Conservation (phyloP, 2,797 vertebrate species). For the Intellagama lesueurii region DNA sequence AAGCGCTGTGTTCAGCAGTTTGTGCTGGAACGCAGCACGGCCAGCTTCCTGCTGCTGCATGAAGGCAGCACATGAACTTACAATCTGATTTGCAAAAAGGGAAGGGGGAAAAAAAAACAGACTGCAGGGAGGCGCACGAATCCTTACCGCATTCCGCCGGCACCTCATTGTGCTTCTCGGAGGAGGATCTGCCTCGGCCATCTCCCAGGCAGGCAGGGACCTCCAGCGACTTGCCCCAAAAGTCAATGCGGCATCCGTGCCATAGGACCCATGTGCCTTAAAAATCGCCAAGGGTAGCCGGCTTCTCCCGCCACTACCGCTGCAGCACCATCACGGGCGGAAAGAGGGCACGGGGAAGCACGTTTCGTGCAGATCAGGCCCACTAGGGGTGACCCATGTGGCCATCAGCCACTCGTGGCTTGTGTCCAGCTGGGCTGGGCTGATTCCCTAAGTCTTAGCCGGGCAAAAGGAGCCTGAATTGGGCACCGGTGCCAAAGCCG, state of each 20-base stretch:
- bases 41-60: constrained; percentile 19
- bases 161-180: constrained; percentile 82
- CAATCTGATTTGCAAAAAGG: constrained; percentile 48
- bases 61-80: constrained; percentile 77
- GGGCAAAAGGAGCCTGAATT: constrained; percentile 31
- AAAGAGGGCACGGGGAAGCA: background rate
- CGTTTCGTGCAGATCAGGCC: background rate
- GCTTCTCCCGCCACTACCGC: constrained; percentile 48
- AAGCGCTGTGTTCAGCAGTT: constrained; percentile 77
- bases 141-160: constrained; percentile 88
- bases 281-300: constrained; percentile 22
- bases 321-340: constrained; percentile 43
- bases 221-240: constrained; percentile 44
- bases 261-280: constrained; percentile 64
- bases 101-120: background rate
- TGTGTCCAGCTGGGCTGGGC: background rate
- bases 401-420: constrained; percentile 24
- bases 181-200: constrained; percentile 84
- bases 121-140: constrained; percentile 59
- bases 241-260: constrained; percentile 65
- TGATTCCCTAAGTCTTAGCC: constrained; percentile 39
- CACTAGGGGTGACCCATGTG: constrained; percentile 18
- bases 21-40: constrained; percentile 55
- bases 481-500: constrained; percentile 24
- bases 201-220: constrained; percentile 59